Percentiles rank a stretch among this genome's conserved stretches.
phyloP scores from a whole-genome alignment of 2,113 vertebrate genomes.

The Miniopterus natalensis region DNA sequence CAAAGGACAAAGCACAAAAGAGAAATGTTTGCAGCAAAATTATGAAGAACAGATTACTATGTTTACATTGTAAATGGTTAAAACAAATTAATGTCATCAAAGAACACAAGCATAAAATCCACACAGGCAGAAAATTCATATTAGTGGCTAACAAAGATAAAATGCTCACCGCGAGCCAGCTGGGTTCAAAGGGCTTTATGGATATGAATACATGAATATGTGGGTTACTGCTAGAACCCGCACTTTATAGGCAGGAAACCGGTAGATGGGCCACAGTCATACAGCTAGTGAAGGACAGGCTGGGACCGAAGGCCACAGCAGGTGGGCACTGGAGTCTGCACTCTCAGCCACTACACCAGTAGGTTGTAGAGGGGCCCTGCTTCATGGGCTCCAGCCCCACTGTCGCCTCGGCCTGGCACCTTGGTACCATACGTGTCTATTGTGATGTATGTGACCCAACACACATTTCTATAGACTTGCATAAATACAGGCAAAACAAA shows the following conservation, averaged over 20 bases:
- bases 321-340: not conserved
- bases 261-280: not conserved
- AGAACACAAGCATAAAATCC: not conserved
- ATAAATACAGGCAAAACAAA: not conserved
- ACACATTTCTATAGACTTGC: not conserved
- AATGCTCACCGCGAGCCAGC: not conserved
- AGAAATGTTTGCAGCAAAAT: not conserved
- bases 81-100: too few species aligned
- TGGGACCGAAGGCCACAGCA: not conserved
- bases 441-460: not conserved
- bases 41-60: not conserved
- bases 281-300: not conserved
- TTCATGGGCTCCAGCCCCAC: too few species aligned
- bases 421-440: rapidly evolving
- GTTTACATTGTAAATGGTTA: not conserved
- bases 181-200: not conserved
- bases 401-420: too few species aligned
- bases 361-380: too few species aligned
- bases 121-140: not conserved
- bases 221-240: not conserved
- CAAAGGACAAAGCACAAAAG: not conserved
- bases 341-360: not conserved
- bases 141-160: not conserved
- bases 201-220: not conserved
- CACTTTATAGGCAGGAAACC: not conserved